These are phyloP conservation scores for Lasioglossum vierecki DNA, from an alignment of 2,888 invertebrate genomes.

Conservation along the genomic window DNA sequence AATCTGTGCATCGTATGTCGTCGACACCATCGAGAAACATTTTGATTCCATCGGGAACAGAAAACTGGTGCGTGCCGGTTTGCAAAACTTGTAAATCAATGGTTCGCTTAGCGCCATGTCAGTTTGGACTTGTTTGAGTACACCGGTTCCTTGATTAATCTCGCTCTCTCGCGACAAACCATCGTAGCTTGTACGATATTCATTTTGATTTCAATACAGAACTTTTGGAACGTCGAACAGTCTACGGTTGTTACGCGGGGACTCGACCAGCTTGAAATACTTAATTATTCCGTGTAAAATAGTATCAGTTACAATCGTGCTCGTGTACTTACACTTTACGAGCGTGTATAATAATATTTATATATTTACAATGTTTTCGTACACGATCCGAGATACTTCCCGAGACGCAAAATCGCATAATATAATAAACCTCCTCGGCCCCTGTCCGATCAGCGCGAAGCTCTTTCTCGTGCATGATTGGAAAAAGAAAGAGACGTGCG, in stretches of 20 bases:
- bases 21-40: constrained; percentile 14
- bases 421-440: constrained; percentile 14
- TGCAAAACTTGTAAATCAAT: neutral
- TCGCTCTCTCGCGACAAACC: constrained; percentile 27
- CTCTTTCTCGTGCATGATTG: neutral
- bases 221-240: constrained; percentile 9
- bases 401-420: constrained; percentile 19
- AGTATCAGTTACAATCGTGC: constrained; percentile 37
- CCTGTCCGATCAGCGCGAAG: neutral
- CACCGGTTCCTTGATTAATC: constrained; percentile 15
- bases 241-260: neutral
- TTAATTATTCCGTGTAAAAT: constrained; percentile 49
- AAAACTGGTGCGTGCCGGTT: neutral
- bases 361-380: constrained; percentile 45
- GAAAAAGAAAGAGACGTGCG: constrained; percentile 7
- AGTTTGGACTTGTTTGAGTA: constrained; percentile 8
- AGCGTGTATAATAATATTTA: constrained; percentile 30
- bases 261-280: constrained; percentile 12
- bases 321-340: constrained; percentile 28
- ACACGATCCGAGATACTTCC: neutral
- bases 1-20: constrained; percentile 37
- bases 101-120: neutral
- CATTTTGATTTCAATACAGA: neutral
- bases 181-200: constrained; percentile 18
- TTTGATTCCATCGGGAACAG: neutral